Conservation (phyloP, 2,113 vertebrate species). For the Caloenas nicobarica region DNA sequence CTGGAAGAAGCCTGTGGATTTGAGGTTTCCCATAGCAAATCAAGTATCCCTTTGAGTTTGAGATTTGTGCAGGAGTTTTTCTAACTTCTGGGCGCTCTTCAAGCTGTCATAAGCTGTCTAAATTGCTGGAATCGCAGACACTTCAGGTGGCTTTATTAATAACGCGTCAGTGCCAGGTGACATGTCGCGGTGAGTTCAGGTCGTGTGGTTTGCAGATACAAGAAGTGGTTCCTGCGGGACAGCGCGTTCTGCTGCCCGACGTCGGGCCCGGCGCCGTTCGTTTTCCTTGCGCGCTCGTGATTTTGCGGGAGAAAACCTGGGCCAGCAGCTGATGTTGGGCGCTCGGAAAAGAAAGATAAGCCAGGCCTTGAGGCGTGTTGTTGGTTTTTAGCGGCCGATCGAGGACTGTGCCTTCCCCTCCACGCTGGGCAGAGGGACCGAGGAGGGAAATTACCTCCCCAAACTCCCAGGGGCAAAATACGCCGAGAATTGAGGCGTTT, state of each 20-base stretch:
- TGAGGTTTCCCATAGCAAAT: not conserved
- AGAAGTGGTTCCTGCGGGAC: not conserved
- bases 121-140: not conserved
- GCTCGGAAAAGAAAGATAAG: too few species aligned
- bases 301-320: too few species aligned
- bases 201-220: not conserved
- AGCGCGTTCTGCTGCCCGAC: too few species aligned
- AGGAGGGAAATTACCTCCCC: too few species aligned
- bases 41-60: not conserved
- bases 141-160: not conserved
- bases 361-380: too few species aligned
- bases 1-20: not conserved
- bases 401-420: too few species aligned
- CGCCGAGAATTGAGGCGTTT: not conserved
- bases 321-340: too few species aligned
- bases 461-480: too few species aligned
- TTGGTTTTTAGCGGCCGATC: too few species aligned
- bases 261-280: too few species aligned
- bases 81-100: not conserved
- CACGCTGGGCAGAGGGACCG: too few species aligned
- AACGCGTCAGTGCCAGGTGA: not conserved
- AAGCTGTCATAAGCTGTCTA: not conserved
- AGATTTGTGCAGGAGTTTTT: not conserved
- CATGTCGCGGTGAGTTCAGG: not conserved
- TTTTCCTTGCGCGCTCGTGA: too few species aligned